phyloP scores from a whole-genome alignment of 2,113 vertebrate species.

The Nanorana parkeri region DNA sequence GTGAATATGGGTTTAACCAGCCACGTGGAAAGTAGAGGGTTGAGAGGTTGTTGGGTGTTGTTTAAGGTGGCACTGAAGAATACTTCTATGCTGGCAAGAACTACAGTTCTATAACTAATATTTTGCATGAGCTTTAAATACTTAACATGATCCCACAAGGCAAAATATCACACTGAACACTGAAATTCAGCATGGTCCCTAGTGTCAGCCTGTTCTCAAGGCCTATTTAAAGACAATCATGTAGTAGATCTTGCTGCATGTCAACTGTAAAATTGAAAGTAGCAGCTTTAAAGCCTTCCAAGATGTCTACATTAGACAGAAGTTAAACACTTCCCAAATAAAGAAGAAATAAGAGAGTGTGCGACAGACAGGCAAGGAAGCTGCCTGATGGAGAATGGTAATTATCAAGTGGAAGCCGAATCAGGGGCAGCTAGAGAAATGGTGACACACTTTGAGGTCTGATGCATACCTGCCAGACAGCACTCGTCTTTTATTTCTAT shows the following conservation, averaged over 20 bases:
- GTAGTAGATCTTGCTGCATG: neutral
- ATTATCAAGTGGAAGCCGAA: constrained; percentile 32
- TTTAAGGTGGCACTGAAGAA: no score
- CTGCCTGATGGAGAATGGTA: neutral
- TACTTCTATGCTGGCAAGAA: no score
- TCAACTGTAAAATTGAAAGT: neutral
- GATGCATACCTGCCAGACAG: accelerated
- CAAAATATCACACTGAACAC: neutral
- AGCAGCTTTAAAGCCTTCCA: accelerated
- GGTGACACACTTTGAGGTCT: neutral
- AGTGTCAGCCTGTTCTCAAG: neutral
- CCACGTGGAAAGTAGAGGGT: no score
- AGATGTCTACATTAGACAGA: neutral
- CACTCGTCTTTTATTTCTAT: constrained; percentile 23
- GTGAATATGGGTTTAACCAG: no score
- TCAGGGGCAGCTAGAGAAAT: constrained; percentile 39
- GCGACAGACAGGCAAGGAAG: neutral
- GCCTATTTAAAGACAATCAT: constrained; percentile 1
- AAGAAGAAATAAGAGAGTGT: constrained; percentile 39
- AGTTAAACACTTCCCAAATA: neutral
- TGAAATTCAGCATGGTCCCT: neutral
- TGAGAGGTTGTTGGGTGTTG: no score
- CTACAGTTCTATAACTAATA: no score
- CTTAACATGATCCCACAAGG: no score
- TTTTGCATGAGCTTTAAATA: no score